phyloP scores from a whole-genome alignment of 2,113 vertebrate species.

The Blennius ocellaris region DNA sequence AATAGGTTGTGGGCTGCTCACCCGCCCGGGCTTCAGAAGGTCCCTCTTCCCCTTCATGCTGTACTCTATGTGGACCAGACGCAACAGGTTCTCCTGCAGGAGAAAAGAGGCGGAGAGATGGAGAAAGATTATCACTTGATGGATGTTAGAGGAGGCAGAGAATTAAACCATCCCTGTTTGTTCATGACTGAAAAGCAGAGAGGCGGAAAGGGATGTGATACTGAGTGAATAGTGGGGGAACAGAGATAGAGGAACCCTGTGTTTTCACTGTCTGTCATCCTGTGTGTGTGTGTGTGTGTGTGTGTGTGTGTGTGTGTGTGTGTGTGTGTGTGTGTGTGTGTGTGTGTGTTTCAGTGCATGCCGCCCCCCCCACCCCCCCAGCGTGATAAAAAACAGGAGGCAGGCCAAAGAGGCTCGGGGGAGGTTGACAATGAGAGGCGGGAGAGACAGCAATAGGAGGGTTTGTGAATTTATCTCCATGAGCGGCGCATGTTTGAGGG shows the following conservation, averaged over 20 bases:
- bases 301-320: conserved; percentile 20
- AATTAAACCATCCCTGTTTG: conserved; percentile 61
- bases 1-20: conserved; percentile 76
- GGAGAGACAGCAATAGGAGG: conserved; percentile 21
- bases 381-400: conserved; percentile 58
- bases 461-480: conserved; percentile 59
- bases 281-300: conserved; percentile 43
- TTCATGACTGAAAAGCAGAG: conserved; percentile 66
- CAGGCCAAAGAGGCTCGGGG: conserved; percentile 41
- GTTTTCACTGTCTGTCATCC: conserved; percentile 56
- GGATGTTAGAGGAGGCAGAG: conserved; percentile 41
- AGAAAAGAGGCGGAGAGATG: conserved; percentile 43
- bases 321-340: no score
- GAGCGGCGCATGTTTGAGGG: conserved; percentile 39
- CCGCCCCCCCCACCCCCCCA: no score
- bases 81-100: conserved; percentile 93
- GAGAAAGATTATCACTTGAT: conserved; percentile 44
- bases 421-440: conserved; percentile 34
- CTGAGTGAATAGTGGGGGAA: conserved; percentile 51
- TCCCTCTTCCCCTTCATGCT: conserved; percentile 90
- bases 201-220: conserved; percentile 63
- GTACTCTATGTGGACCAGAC: conserved; percentile 95
- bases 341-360: not conserved
- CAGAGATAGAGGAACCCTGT: conserved; percentile 67
- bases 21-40: conserved; percentile 94